Evolutionary conservation across 2,797 vertebrate genomes (phyloP).

Genomic region (Rhinatrema bivittatum): DNA sequence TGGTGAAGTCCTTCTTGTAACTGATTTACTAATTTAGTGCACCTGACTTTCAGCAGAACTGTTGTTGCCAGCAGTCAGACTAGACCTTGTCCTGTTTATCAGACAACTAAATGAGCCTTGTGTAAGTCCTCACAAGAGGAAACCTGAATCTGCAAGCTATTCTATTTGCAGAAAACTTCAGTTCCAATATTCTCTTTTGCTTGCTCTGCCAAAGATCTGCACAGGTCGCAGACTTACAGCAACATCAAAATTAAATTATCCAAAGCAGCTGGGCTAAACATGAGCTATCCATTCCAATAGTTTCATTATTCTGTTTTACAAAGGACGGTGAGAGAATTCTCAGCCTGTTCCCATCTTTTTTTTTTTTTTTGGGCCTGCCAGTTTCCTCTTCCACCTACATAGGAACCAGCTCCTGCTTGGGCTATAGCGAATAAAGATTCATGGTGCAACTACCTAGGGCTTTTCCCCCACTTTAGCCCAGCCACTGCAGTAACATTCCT

Average conservation of each 20-base stretch:
- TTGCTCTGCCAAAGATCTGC: slow-evolving; percentile 30
- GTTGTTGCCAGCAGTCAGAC: slow-evolving; percentile 41
- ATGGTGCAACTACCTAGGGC: too few species aligned
- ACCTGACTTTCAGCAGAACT: slow-evolving; percentile 41
- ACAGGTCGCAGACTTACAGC: slow-evolving; percentile 23
- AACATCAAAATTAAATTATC: slow-evolving; percentile 27
- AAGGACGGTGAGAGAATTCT: too few species aligned
- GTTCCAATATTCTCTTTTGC: slow-evolving; percentile 35
- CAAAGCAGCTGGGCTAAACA: slow-evolving; percentile 9
- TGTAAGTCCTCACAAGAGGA: slow-evolving; percentile 19
- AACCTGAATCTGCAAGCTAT: slow-evolving; percentile 22
- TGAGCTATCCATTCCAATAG: slow-evolving; percentile 19
- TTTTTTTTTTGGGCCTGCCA: too few species aligned
- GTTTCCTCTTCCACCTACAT: too few species aligned
- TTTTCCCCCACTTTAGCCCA: too few species aligned
- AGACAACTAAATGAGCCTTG: slow-evolving; percentile 26
- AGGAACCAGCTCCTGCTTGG: too few species aligned
- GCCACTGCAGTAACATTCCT: too few species aligned
- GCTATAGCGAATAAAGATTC: too few species aligned
- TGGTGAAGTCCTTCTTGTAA: slow-evolving; percentile 35
- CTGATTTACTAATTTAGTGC: slow-evolving; percentile 38
- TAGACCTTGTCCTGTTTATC: slow-evolving; percentile 47
- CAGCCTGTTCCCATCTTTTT: too few species aligned
- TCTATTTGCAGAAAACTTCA: slow-evolving; percentile 24
- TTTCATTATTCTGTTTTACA: slow-evolving; percentile 1